Evolutionary conservation across 2,888 invertebrate genomes (phyloP), one percentile per base, ranked within the genome.

Genomic region (Heliconius hortense): DNA sequence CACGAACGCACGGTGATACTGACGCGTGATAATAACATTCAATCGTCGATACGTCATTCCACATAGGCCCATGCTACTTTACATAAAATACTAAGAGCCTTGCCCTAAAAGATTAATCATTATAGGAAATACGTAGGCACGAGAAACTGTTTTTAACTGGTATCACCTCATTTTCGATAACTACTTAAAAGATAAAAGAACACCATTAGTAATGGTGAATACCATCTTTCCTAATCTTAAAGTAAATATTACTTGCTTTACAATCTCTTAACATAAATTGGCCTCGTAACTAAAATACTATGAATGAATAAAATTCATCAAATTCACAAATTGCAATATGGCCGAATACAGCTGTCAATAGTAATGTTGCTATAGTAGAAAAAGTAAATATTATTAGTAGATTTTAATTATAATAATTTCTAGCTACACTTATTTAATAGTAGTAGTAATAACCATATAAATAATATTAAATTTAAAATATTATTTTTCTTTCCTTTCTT

Each of bases 121-220:
- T 86, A 82, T 87, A 90, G 86, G 90, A 91, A 89, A 88, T 90
- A 93, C 91, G 90, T 90, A 91, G 87, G 87, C 90, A 91, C 86
- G 84, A 86, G 84, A 88, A 89, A 89, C 85, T 88, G 87, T 90
- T 90, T 89, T 89, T 84, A 81, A 87, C 83, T 83, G 79, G 79
- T 84, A 87, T 88, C 88, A 88, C 86, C 84, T 88, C 83, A 85
- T 84, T 73, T 78, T 79, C 39, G 75, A 77, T 70, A 43, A 59
- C 64, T 79, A 73, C 35, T 64, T 72, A 69, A 59, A 21, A 31
- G 26, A 73, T 66, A 18, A 64, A 53, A 15, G 53, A 35, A 76
- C 69, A 70, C 31, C 31, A 56, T 69, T n/a, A 13, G 15, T 18
- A n/a, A 56, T 31, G 53, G 56, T 69, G 31, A 24, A 13, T n/a